phyloP scores from a whole-genome alignment of 2,113 vertebrate species.

The Cryptomyrus ogoouensis region DNA sequence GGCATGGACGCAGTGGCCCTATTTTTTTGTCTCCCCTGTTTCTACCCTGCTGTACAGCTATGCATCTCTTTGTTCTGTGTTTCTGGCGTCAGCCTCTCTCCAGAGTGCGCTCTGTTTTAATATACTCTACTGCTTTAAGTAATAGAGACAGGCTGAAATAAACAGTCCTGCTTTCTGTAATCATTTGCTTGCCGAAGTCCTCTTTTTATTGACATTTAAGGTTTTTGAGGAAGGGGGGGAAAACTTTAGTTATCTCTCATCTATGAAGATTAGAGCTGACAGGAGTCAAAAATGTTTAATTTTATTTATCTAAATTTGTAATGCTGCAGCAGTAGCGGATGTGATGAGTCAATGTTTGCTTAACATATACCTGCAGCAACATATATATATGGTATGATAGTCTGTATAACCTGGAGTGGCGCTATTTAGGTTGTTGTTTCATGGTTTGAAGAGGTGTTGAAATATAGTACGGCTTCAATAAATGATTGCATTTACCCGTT shows the following conservation, averaged over 20 bases:
- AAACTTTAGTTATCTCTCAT: neutral
- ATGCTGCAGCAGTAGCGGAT: neutral
- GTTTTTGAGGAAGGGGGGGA: neutral
- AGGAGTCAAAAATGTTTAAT: neutral
- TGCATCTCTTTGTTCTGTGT: slow-evolving; percentile 4
- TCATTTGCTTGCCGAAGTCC: neutral
- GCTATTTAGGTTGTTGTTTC: neutral
- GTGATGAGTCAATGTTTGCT: neutral
- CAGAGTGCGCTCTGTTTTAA: neutral
- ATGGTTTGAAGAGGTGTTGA: neutral
- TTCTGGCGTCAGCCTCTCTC: neutral
- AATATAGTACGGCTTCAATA: neutral
- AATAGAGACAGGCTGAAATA: slow-evolving; percentile 7
- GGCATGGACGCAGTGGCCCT: slow-evolving; percentile 35
- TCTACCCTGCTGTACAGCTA: neutral
- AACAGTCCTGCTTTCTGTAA: slow-evolving; percentile 10
- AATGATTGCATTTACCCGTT: neutral
- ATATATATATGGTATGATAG: neutral
- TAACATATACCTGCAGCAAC: neutral
- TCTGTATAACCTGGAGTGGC: neutral
- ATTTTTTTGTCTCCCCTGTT: neutral
- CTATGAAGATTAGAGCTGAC: neutral
- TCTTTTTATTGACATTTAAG: slow-evolving; percentile 5
- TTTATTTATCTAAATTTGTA: neutral
- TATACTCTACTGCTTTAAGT: neutral